Base-by-base conservation (phyloP, 2,113 vertebrate genomes). In the Leptobrachium leishanense region DNA sequence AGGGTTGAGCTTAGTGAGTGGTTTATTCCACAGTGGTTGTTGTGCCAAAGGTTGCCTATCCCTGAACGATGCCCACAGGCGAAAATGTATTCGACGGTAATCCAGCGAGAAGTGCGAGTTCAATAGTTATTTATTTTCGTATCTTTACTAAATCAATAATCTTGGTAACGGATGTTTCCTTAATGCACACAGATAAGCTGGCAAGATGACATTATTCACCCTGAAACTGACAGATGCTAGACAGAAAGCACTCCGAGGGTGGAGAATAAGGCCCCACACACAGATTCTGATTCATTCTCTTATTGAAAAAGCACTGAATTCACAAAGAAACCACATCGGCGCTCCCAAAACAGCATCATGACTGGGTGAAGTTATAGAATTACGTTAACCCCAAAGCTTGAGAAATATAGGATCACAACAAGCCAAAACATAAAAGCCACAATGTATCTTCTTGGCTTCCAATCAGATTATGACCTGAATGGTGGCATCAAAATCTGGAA, bases 221-320 rank as follows among this genome's bases (percentile, higher is more conserved):
- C 62, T 41, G 62, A 75, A 54, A 2, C 64, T 55, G 74, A 54
- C 74, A 76, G 74, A 76, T 76, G 64, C 40, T 43, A 66, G n/a
- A 43, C 54, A 39, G 64, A 68, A 39, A 12, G 73, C n/a, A 64
- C 62, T 64, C 7, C 5, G 62, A 64, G 10, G 62, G 62, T 31
- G 62, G 31, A 42, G 64, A 46, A 76, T 44, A 67, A 54, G 74
- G 74, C 74, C 74, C 46, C 74, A 67, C 74, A 75, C 73, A 68
- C 43, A 68, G 62, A 54, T 11, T 54, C 63, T 68, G 64, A 76
- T 55, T 68, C 74, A 67, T 67, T 44, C 64, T 10, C 41, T 54
- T 67, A 43, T 54, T 40, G n/a, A 2, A 66, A 13, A 44, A 39
- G 74, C 62, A 75, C 11, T 65, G 31, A 43, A 42, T n/a, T 50